Conservation (phyloP, 2,888 invertebrate genomes). For the Caenorhabditis sulstoni region DNA sequence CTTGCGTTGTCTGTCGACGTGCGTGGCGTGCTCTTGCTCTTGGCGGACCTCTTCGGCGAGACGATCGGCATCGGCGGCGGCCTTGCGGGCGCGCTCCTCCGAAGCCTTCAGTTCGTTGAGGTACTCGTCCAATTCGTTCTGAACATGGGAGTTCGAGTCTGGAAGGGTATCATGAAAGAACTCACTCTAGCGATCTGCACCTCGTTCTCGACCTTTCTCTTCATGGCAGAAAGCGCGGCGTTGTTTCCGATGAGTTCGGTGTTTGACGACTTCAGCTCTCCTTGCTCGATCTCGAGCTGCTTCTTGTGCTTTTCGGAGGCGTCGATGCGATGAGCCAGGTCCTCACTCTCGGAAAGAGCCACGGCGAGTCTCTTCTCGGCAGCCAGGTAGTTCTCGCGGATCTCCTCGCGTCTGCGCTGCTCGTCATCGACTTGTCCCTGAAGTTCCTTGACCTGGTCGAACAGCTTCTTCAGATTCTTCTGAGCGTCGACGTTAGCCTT, state of each 20-base stretch:
- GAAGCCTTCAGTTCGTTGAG: slow-evolving; percentile 98
- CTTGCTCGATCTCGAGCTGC: slow-evolving; percentile 85
- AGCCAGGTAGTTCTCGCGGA: slow-evolving; percentile 83
- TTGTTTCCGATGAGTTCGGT: slow-evolving; percentile 96
- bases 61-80: slow-evolving; percentile 98
- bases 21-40: slow-evolving; percentile 94
- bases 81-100: slow-evolving; percentile 91
- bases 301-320: slow-evolving; percentile 73
- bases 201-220: slow-evolving; percentile 84
- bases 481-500: slow-evolving; percentile 85
- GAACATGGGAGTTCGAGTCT: slow-evolving; percentile 25
- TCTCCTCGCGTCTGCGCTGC: slow-evolving; percentile 96
- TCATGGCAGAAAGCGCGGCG: slow-evolving; percentile 92
- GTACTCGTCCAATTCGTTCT: slow-evolving; percentile 97
- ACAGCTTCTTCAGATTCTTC: slow-evolving; percentile 81
- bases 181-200: slow-evolving; percentile 75
- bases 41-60: slow-evolving; percentile 92
- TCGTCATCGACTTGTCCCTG: slow-evolving; percentile 88
- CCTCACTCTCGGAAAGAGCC: slow-evolving; percentile 74
- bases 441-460: slow-evolving; percentile 84
- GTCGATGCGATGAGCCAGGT: slow-evolving; percentile 72
- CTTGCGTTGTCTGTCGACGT: slow-evolving; percentile 94
- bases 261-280: slow-evolving; percentile 86
- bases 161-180: not conserved
- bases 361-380: slow-evolving; percentile 78